These are phyloP conservation scores for Sialia sialis DNA, from an alignment of 2,113 vertebrate species.

Conservation along the genomic window DNA sequence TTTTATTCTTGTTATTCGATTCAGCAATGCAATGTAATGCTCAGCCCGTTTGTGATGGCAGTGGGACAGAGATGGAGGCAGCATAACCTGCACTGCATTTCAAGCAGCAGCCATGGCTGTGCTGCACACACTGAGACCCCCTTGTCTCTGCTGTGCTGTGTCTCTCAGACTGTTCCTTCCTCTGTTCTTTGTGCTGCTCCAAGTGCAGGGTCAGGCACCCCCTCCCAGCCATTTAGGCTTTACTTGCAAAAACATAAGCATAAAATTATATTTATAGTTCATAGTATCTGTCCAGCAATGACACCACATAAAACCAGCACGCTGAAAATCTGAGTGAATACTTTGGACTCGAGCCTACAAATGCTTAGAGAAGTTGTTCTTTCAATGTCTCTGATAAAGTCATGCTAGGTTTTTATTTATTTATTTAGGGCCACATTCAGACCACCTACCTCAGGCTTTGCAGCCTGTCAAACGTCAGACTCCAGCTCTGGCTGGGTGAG, in stretches of 20 bases:
- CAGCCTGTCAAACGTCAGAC: neutral
- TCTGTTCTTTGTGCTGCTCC: slow-evolving; percentile 6
- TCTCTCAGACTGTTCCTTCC: neutral
- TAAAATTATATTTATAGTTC: slow-evolving; percentile 34
- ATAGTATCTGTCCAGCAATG: slow-evolving; percentile 34
- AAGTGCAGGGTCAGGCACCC: neutral
- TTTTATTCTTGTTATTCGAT: neutral
- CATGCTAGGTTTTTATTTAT: slow-evolving; percentile 35
- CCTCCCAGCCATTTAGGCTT: neutral
- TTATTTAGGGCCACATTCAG: slow-evolving; percentile 40
- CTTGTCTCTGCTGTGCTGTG: neutral
- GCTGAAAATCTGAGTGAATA: slow-evolving; percentile 23
- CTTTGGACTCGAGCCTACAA: slow-evolving; percentile 30
- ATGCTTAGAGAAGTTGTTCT: slow-evolving; percentile 34
- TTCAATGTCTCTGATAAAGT: slow-evolving; percentile 54
- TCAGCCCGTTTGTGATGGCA: slow-evolving; percentile 6
- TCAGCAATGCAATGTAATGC: neutral
- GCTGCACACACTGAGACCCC: neutral
- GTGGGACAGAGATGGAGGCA: neutral
- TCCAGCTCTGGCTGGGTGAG: neutral
- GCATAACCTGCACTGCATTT: neutral
- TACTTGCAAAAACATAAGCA: slow-evolving; percentile 47
- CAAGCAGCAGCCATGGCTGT: neutral
- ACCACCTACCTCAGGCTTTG: slow-evolving; percentile 43
- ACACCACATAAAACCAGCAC: slow-evolving; percentile 59